Evolutionary conservation across 2,113 vertebrate species (phyloP).

Genomic region (Phyllostomus discolor): DNA sequence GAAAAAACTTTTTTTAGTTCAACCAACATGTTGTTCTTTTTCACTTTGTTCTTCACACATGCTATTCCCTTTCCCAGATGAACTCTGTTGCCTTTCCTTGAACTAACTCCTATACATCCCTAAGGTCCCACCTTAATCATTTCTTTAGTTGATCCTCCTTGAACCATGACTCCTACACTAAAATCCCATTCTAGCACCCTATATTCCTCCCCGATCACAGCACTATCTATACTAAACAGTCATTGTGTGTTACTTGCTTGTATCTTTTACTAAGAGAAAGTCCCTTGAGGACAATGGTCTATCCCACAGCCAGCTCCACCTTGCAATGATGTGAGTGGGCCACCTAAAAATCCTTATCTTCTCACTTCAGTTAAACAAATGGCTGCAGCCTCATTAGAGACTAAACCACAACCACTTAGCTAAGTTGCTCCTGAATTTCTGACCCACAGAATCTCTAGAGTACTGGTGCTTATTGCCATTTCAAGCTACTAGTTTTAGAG

Average conservation of each 20-base stretch:
- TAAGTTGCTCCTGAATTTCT: not conserved
- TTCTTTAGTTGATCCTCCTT: not conserved
- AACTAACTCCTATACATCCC: not conserved
- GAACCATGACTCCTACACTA: not conserved
- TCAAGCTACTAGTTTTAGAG: not conserved
- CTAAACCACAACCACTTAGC: not conserved
- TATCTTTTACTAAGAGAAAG: not conserved
- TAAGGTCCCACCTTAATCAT: not conserved
- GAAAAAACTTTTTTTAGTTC: not conserved
- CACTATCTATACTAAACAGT: not conserved
- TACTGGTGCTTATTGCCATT: not conserved
- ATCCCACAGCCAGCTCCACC: not conserved
- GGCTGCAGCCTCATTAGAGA: not conserved
- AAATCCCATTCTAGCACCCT: not conserved
- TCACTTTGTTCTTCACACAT: not conserved
- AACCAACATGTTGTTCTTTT: not conserved
- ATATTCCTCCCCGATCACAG: not conserved
- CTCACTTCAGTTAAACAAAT: not conserved
- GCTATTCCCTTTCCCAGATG: not conserved
- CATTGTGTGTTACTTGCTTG: not conserved
- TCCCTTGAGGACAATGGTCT: not conserved
- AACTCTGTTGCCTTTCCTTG: not conserved
- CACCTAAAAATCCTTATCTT: not conserved
- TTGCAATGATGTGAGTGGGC: not conserved
- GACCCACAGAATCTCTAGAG: not conserved